A percentile compares a stretch with the other conserved stretches of the same genome.
Conservation (phyloP, 2,113 vertebrate species). For the Chloropsis hardwickii region DNA sequence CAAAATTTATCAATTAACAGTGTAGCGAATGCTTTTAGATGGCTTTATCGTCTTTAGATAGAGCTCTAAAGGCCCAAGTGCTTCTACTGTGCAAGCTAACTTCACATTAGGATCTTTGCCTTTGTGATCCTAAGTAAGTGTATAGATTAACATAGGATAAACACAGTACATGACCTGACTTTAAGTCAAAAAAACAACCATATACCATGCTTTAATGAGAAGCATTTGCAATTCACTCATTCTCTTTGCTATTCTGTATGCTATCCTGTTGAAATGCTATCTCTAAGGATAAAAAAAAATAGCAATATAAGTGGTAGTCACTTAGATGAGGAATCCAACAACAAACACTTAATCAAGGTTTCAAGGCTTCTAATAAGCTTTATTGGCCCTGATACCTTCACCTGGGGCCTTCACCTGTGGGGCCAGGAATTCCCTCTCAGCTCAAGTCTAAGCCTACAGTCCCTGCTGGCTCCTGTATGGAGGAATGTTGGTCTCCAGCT, state of each 20-base stretch:
- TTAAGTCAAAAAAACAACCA: neutral
- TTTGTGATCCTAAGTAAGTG: neutral
- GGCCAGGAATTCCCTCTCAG: neutral
- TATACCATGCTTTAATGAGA: neutral
- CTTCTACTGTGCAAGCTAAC: neutral
- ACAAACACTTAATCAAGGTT: neutral
- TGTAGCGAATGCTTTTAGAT: neutral
- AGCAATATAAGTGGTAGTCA: neutral
- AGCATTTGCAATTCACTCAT: neutral
- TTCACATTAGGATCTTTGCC: neutral
- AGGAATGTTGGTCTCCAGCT: neutral
- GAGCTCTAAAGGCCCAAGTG: neutral
- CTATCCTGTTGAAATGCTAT: neutral
- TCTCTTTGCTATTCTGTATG: neutral
- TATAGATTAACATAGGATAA: neutral
- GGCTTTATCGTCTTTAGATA: neutral
- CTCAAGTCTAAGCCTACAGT: neutral
- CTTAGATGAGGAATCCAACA: neutral
- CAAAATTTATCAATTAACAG: neutral
- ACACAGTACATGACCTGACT: neutral
- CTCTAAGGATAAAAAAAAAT: neutral
- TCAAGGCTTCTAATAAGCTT: neutral
- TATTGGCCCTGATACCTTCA: neutral
- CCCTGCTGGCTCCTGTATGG: neutral
- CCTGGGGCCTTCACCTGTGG: fast-evolving